Conservation (phyloP, 2,797 vertebrate species). For the Anguilla obscura region DNA sequence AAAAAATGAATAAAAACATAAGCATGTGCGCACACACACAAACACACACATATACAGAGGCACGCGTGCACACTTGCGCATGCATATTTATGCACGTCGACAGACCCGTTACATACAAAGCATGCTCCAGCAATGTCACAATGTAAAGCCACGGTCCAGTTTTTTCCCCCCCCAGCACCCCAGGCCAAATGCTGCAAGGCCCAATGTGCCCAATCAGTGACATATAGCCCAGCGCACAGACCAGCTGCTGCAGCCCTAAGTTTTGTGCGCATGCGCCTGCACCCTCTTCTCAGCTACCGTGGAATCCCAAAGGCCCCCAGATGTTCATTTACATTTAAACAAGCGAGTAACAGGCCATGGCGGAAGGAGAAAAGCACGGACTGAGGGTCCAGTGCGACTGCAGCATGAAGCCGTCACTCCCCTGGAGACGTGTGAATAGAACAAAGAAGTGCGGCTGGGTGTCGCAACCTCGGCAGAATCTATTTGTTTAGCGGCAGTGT, state of each 20-base stretch:
- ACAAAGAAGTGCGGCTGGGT: slow-evolving; percentile 9
- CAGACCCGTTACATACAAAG: not conserved
- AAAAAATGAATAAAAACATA: not conserved
- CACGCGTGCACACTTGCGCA: not conserved
- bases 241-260: not conserved
- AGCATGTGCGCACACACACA: not conserved
- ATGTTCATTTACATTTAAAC: slow-evolving; percentile 5
- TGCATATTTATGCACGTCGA: not conserved
- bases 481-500: not conserved
- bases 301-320: not conserved
- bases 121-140: not conserved
- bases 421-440: slow-evolving; percentile 32
- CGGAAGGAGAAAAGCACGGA: slow-evolving; percentile 36
- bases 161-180: not conserved
- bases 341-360: not conserved
- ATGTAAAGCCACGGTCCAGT: not conserved
- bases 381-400: slow-evolving; percentile 37
- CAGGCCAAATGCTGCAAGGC: not conserved
- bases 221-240: not conserved
- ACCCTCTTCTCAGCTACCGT: not conserved
- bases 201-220: not conserved
- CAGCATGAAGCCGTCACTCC: slow-evolving; percentile 37
- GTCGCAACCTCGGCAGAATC: not conserved
- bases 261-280: not conserved
- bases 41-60: slow-evolving; percentile 19